These are phyloP conservation scores for Yponomeuta malinellus DNA, from an alignment of 2,888 invertebrate species.

Conservation along the genomic window DNA sequence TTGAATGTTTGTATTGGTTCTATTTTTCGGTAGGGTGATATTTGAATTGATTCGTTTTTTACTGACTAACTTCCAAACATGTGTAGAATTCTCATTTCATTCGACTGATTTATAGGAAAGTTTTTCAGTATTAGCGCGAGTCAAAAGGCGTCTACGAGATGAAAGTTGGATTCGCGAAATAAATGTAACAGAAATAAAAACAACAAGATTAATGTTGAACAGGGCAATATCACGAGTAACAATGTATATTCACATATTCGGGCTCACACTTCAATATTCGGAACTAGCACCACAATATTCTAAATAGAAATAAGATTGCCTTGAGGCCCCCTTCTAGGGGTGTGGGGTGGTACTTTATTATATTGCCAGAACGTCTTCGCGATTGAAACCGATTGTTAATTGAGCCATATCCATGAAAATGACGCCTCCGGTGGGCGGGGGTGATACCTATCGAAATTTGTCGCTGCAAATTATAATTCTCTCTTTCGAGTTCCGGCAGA, in stretches of 20 bases:
- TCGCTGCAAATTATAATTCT: conserved; percentile 56
- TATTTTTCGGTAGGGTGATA: conserved; percentile 21
- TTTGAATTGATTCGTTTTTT: conserved; percentile 17
- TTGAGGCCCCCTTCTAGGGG: conserved; percentile 46
- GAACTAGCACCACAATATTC: conserved; percentile 75
- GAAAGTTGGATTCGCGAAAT: conserved; percentile 7
- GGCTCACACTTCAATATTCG: conserved; percentile 70
- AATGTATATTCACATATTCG: conserved; percentile 47
- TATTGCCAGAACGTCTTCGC: conserved; percentile 66
- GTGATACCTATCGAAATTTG: conserved; percentile 71
- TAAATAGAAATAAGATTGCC: conserved; percentile 74
- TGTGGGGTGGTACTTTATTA: conserved; percentile 65
- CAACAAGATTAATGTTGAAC: conserved; percentile 22
- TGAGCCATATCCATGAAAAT: conserved; percentile 75
- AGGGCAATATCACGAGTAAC: conserved; percentile 54
- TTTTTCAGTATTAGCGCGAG: background rate
- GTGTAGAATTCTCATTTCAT: conserved; percentile 9
- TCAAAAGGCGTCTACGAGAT: conserved; percentile 1
- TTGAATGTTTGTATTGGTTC: conserved; percentile 31
- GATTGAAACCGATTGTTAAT: conserved; percentile 76
- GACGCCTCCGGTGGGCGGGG: conserved; percentile 52
- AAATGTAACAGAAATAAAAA: conserved; percentile 16
- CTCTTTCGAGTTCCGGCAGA: conserved; percentile 16
- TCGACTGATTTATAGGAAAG: conserved; percentile 1
- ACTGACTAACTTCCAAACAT: conserved; percentile 23